Evolutionary conservation across 2,113 vertebrate species (phyloP).

Genomic region (Motacilla alba): DNA sequence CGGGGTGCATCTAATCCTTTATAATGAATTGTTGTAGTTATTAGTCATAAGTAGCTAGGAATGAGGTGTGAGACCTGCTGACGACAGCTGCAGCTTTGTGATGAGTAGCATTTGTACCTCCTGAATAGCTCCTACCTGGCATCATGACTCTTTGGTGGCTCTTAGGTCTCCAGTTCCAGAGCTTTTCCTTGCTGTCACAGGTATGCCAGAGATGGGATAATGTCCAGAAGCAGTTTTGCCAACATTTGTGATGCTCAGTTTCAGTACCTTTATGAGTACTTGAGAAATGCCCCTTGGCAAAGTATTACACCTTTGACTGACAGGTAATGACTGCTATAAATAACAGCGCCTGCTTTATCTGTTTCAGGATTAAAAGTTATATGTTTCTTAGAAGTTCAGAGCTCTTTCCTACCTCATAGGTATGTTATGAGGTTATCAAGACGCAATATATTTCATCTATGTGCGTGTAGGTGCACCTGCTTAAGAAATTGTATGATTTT

Average conservation of each 20-base stretch:
- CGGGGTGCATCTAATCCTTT: neutral
- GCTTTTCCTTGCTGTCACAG: constrained; percentile 81
- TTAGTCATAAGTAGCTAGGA: neutral
- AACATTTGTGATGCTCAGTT: constrained; percentile 81
- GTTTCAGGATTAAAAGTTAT: neutral
- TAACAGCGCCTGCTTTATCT: neutral
- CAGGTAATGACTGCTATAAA: constrained; percentile 67
- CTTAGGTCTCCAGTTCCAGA: constrained; percentile 72
- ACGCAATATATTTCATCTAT: neutral
- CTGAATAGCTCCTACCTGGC: neutral
- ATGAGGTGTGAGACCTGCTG: neutral
- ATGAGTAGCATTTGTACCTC: neutral
- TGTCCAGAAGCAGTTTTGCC: constrained; percentile 64
- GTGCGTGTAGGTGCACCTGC: neutral
- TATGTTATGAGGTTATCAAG: neutral
- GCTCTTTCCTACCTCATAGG: neutral
- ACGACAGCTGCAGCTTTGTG: neutral
- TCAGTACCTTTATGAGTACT: constrained; percentile 83
- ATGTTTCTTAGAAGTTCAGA: neutral
- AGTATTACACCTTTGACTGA: constrained; percentile 84
- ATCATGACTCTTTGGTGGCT: neutral
- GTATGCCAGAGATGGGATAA: constrained; percentile 79
- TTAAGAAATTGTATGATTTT: neutral
- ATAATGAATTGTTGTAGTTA: neutral
- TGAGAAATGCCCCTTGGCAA: constrained; percentile 79